phyloP scores from a whole-genome alignment of 2,797 vertebrate genomes.

The Babyrousa celebensis region DNA sequence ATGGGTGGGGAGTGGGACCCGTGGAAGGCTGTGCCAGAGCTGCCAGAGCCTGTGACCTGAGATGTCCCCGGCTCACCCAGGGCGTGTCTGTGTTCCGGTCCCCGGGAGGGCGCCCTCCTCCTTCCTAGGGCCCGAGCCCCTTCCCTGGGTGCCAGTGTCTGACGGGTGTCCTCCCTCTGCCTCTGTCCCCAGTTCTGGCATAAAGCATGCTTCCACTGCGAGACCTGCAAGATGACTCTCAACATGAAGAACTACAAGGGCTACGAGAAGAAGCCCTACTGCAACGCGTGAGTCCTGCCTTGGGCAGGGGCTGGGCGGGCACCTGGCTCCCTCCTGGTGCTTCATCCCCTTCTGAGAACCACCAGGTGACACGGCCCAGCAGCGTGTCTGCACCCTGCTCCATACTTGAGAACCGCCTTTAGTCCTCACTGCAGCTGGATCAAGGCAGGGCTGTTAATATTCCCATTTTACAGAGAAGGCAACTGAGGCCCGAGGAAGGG shows the following conservation, averaged over 20 bases:
- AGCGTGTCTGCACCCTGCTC: neutral
- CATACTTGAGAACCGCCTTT: too few relatives aligned
- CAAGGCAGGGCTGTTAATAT: neutral
- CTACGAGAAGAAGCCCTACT: conserved; percentile 99
- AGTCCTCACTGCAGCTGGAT: neutral
- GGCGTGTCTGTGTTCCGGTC: neutral
- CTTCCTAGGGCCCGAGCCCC: neutral
- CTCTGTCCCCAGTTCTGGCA: conserved; percentile 96
- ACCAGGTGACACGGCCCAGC: neutral
- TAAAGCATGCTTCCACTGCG: conserved; percentile 99
- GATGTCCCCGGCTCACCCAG: neutral
- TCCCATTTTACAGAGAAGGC: conserved; percentile 48
- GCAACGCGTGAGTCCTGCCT: conserved; percentile 96
- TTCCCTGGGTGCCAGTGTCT: neutral
- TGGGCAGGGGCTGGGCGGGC: neutral
- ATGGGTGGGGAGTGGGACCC: neutral
- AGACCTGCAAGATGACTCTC: conserved; percentile 99
- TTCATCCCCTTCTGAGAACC: neutral
- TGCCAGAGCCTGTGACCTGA: conserved; percentile 3
- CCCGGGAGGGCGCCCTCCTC: neutral
- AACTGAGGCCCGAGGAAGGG: neutral
- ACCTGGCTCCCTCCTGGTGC: neutral
- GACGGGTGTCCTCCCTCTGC: conserved; percentile 34
- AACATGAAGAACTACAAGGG: conserved; percentile 99
- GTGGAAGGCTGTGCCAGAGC: neutral